Evolutionary conservation across 35 echinoderm and acorn worm genomes (phyloP), one percentile per base, ranked within the genome.

Genomic region (Apostichopus californicus): DNA sequence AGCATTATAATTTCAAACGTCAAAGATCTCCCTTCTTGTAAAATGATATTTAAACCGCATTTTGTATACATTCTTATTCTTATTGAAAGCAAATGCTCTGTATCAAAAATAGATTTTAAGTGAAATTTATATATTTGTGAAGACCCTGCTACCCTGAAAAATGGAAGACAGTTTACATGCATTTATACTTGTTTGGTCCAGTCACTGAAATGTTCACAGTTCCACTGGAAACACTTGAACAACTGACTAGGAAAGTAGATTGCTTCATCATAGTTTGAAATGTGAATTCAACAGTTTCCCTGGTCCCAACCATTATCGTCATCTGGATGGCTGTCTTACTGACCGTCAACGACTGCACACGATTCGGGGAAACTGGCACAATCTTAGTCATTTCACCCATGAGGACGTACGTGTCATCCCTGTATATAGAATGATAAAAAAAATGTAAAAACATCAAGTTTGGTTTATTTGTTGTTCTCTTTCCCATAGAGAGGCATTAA

Each of bases 351-450:
- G 65, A 77, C 72, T 90, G 88, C 15, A 90, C 52, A 58, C 88
- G 88, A 77, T 90, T 21, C 14, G 88, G 88, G 57, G 88, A 90
- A 5, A 90, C 70, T 52, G 88, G 8, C 7, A 90, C 88, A n/a
- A 90, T 13, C 25, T 90, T 90, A 63, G 26, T 7, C 54, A 78
- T 57, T 53, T 90, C 88, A 56, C 88, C 88, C 73, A 75, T 78
- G 23, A 90, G 68, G 54, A 90, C 73, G 54, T 77, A 90, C 9
- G 88, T 90, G 54, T 90, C 88, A 77, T 90, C 77, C 73, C 88
- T 90, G 73, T 11, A 9, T 53, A 7, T 70, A 83, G 52, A 52
- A 80, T 3, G 14, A 24, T 22, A 80, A 28, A 0, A 78, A 78
- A 78, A 46, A 24, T 11, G 8, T 78, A 61, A 8, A 60, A 60